Base-by-base conservation (phyloP, 2,888 invertebrate species). In the Apotomis capreana region DNA sequence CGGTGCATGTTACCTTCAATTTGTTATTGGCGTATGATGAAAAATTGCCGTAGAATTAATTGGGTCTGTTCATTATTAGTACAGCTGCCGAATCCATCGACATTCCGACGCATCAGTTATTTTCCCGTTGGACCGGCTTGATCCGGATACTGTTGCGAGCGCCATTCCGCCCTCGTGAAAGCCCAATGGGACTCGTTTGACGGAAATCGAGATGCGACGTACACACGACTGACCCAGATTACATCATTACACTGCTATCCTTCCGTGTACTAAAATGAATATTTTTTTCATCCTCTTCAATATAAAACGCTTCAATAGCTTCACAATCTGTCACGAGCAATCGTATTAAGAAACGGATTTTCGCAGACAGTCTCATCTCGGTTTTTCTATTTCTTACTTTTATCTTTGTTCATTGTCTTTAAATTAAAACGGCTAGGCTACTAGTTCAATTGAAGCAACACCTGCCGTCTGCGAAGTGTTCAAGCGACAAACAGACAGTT, bases 161-260 rank as follows among this genome's bases (percentile, higher is more conserved):
- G 76, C 79, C 77, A 80, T 84, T 82, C 83, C 78, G 76, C 78
- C 80, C 78, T 81, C 80, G 62, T 74, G 77, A 81, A 83, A 79
- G 76, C 81, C 87, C 87, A 78, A 79, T 78, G 86, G 88, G 86
- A 79, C 83, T 83, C 83, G 83, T 89, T 87, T 83, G 78, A 75
- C 78, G 86, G 82, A 88, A 88, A 85, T 82, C 80, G 86, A 85
- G 83, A 80, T 79, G 81, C 79, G 74, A 76, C 79, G 78, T 80
- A 80, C 78, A 73, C 70, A 80, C 75, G 77, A 76, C 74, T 76
- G 79, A 78, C 83, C 84, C 80, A 79, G 79, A 85, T 87, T 86
- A 83, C 80, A 79, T 79, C 77, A 77, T 76, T 78, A 75, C 75
- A 69, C 73, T 67, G 69, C n/a, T 44, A 54, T 54, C 26, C 46